A percentile compares a stretch with the other conserved stretches of the same genome.
These are phyloP conservation scores for Syngnathoides biaculeatus DNA, from an alignment of 2,113 vertebrate species.

Conservation along the genomic window DNA sequence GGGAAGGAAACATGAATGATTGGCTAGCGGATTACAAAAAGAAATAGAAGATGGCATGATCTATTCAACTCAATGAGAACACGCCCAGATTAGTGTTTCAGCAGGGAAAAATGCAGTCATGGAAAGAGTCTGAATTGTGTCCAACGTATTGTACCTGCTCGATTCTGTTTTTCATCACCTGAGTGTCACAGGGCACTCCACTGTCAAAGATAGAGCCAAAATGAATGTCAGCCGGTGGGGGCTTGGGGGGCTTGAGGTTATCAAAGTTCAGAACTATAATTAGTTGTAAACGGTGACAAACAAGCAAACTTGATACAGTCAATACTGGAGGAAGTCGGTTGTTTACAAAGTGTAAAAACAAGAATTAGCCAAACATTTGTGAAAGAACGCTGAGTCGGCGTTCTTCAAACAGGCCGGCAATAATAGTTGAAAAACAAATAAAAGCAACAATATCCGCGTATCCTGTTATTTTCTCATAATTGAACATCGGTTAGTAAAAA, in stretches of 20 bases:
- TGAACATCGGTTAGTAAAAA: too few relatives aligned
- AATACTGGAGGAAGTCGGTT: background rate
- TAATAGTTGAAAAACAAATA: background rate
- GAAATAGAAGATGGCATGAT: background rate
- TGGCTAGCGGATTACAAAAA: background rate
- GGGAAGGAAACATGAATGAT: too few relatives aligned
- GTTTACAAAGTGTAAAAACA: background rate
- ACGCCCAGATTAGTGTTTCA: conserved; percentile 49
- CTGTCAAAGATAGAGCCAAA: conserved; percentile 54
- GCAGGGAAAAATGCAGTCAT: conserved; percentile 18
- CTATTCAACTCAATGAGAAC: conserved; percentile 22
- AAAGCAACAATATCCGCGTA: too few relatives aligned
- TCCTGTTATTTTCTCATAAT: too few relatives aligned
- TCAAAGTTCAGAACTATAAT: conserved; percentile 19
- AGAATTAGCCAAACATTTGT: background rate
- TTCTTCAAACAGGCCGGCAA: background rate
- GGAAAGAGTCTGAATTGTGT: conserved; percentile 56
- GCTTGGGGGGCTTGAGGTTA: conserved; percentile 23
- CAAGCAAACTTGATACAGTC: background rate
- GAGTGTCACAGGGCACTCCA: conserved; percentile 58
- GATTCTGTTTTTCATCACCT: conserved; percentile 46
- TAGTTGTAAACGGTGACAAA: conserved; percentile 4
- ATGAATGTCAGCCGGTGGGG: conserved; percentile 37
- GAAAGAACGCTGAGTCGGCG: background rate
- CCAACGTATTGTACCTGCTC: conserved; percentile 62